Conservation (phyloP, 2,888 invertebrate species). For the Platerodrilus igneus region DNA sequence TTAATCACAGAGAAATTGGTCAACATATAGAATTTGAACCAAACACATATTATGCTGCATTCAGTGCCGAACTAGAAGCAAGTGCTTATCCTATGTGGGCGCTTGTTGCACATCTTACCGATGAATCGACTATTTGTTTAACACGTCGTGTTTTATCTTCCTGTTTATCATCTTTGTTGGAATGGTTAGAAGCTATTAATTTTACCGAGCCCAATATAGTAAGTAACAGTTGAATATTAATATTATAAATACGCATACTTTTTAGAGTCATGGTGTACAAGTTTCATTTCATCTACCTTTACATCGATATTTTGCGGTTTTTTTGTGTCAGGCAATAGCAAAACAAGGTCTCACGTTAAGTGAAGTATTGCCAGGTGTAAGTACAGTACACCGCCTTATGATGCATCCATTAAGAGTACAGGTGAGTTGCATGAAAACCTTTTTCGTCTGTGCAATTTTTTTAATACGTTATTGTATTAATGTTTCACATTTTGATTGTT, state of each 20-base stretch:
- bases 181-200: slow-evolving; percentile 84
- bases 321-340: slow-evolving; percentile 79
- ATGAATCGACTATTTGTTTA: slow-evolving; percentile 65
- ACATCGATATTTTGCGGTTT: slow-evolving; percentile 88
- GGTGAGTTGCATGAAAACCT: no score
- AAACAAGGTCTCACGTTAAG: slow-evolving; percentile 71
- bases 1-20: slow-evolving; percentile 84
- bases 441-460: no score
- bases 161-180: slow-evolving; percentile 73
- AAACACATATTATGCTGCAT: slow-evolving; percentile 95
- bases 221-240: slow-evolving; percentile 39
- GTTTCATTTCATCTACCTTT: slow-evolving; percentile 95
- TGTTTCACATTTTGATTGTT: no score
- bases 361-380: slow-evolving; percentile 75
- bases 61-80: slow-evolving; percentile 95
- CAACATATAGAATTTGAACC: slow-evolving; percentile 96
- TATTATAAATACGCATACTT: slow-evolving; percentile 26
- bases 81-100: slow-evolving; percentile 99
- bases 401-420: slow-evolving; percentile 90
- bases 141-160: slow-evolving; percentile 72
- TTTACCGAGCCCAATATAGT: slow-evolving; percentile 66
- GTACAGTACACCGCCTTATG: slow-evolving; percentile 75
- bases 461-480: no score
- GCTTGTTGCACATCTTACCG: slow-evolving; percentile 80
- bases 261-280: slow-evolving; percentile 75